phyloP scores from a whole-genome alignment of 2,888 invertebrate genomes.

The Drosophila algonquin region DNA sequence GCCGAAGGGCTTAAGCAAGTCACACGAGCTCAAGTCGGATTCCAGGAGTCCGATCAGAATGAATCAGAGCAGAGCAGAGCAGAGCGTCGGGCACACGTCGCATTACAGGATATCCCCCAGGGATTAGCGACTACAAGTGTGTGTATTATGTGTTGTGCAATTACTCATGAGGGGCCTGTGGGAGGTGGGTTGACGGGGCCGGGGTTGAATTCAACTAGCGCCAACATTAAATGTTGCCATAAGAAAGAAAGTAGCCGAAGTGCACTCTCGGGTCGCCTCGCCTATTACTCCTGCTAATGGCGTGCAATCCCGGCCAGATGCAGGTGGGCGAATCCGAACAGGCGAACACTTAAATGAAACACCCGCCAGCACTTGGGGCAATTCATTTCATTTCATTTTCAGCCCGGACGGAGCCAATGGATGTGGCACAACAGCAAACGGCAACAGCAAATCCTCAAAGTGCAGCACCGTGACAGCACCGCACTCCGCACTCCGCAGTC shows the following conservation, averaged over 20 bases:
- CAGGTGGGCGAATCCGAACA: conserved; percentile 30
- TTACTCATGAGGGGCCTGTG: conserved; percentile 52
- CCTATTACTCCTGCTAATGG: conserved; percentile 75
- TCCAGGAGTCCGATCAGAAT: conserved; percentile 5
- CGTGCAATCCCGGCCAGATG: conserved; percentile 55
- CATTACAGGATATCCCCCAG: conserved; percentile 15
- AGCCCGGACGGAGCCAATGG: conserved; percentile 32
- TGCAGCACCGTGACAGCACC: conserved; percentile 9
- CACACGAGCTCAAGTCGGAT: conserved; percentile 28
- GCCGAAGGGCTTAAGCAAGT: conserved; percentile 36
- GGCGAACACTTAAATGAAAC: conserved; percentile 72
- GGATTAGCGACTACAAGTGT: conserved; percentile 18
- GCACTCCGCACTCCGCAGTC: not conserved
- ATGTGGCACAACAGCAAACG: conserved; percentile 36
- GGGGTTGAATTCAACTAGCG: conserved; percentile 19
- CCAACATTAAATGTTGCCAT: conserved; percentile 66
- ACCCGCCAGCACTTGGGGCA: conserved; percentile 70
- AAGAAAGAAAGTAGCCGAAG: conserved; percentile 67
- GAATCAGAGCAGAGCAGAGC: conserved; percentile 26
- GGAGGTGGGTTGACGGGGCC: not conserved
- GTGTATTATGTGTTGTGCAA: conserved; percentile 39
- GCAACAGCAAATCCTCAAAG: conserved; percentile 41
- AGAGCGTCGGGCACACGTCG: conserved; percentile 9
- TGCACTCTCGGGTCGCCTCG: conserved; percentile 71
- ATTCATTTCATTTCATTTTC: conserved; percentile 63